A percentile compares a stretch with the other conserved stretches of the same genome.
phyloP scores from a whole-genome alignment of 2,888 invertebrate species.

The Sussaba pulchella region DNA sequence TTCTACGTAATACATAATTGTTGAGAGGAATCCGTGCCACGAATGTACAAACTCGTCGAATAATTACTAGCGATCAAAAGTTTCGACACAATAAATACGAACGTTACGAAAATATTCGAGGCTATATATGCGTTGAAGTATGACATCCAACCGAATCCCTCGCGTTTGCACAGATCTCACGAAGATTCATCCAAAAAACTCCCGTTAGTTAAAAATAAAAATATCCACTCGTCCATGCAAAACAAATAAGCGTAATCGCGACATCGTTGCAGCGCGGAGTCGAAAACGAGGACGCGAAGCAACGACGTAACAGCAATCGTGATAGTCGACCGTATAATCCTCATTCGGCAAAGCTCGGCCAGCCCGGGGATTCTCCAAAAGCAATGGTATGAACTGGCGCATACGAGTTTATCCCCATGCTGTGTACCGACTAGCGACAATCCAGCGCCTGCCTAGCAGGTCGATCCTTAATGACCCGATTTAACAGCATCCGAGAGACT shows the following conservation, averaged over 20 bases:
- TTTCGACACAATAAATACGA: not conserved
- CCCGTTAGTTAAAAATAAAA: no score
- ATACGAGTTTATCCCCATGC: not conserved
- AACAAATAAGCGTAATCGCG: not conserved
- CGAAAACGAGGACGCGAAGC: not conserved
- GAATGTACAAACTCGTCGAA: not conserved
- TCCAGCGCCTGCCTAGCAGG: not conserved
- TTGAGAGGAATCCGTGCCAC: not conserved
- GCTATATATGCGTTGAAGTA: not conserved
- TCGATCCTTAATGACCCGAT: conserved; percentile 3
- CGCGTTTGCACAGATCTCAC: no score
- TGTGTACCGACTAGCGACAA: not conserved
- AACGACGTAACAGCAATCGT: not conserved
- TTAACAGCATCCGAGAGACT: conserved; percentile 7
- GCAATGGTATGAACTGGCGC: not conserved
- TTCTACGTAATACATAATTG: conserved; percentile 1
- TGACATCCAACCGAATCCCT: not conserved
- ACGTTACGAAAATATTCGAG: not conserved
- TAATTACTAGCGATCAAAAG: not conserved
- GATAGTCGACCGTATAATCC: not conserved
- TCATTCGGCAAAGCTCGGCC: conserved; percentile 16
- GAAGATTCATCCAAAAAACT: no score
- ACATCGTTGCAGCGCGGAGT: not conserved
- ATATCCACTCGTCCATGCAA: not conserved
- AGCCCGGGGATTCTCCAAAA: conserved; percentile 27